Evolutionary conservation across 2,797 vertebrate species (phyloP), one percentile per base, ranked within the genome.

Genomic region (Sandelia bainsii): DNA sequence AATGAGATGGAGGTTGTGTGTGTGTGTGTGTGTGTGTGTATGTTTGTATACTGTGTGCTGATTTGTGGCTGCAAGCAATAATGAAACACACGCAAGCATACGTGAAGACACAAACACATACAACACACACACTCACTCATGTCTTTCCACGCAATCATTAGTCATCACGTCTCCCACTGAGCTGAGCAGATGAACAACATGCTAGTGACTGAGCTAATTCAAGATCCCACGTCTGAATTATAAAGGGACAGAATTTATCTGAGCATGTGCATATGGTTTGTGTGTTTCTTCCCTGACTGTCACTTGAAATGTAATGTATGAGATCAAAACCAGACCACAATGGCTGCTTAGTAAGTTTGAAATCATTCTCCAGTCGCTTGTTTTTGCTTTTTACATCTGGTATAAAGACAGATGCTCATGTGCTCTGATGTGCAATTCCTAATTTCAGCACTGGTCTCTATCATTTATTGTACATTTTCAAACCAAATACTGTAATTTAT

Each of bases 111-210:
- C 17, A 22, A 3, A 54, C 17, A 32, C 27, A 34, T 16, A 19
- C 51, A 25, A 9, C 39, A 58, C 32, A 53, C 51, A 58, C 32
- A 37, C 37, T 54, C 58, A 45, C 37, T 39, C 40, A 39, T n/a
- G 46, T 71, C 16, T 67, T 75, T 81, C 29, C 39, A 69, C 71
- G 44, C 37, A 37, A 22, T 52, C 32, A 73, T 88, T 77, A 88
- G 64, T 88, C 66, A 64, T 75, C 61, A 57, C n/a, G 69, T 77
- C 77, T 81, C 85, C 72, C 25, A 54, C 80, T 77, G 62, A 77
- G 74, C 52, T 11, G 49, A 77, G 71, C 75, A 63, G 71, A 85
- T 71, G 59, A 84, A 81, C 73, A 89, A 82, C 81, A 84, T 84
- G 79, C 59, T 72, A 62, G 68, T 65, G 56, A 79, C 70, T 73